These are phyloP conservation scores for Macrosoma leucophasiata DNA, from an alignment of 2,888 invertebrate genomes.

Conservation along the genomic window DNA sequence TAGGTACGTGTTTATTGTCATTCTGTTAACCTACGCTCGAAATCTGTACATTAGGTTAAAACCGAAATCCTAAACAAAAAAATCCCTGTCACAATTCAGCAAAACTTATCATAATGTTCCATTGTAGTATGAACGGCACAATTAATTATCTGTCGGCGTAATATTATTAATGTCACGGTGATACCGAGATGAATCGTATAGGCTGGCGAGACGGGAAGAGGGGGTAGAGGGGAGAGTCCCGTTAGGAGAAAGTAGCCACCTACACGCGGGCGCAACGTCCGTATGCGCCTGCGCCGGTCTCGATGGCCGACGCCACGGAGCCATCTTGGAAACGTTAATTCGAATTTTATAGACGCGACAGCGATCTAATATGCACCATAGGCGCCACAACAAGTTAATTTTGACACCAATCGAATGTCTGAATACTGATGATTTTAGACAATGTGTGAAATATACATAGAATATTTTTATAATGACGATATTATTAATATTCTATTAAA, in stretches of 20 bases:
- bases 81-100: too few relatives aligned
- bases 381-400: slow-evolving; percentile 34
- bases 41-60: too few relatives aligned
- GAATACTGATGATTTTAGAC: too few relatives aligned
- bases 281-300: slow-evolving; percentile 34
- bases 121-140: too few relatives aligned
- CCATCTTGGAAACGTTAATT: slow-evolving; percentile 49
- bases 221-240: slow-evolving; percentile 48
- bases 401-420: too few relatives aligned
- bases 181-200: slow-evolving; percentile 38
- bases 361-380: slow-evolving; percentile 34
- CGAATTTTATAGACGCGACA: slow-evolving; percentile 44
- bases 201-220: slow-evolving; percentile 26
- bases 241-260: slow-evolving; percentile 75
- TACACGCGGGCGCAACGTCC: slow-evolving; percentile 50
- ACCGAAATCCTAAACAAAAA: too few relatives aligned
- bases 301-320: slow-evolving; percentile 36
- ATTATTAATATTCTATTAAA: too few relatives aligned
- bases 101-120: too few relatives aligned
- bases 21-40: too few relatives aligned
- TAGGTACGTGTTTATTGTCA: too few relatives aligned
- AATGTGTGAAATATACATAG: too few relatives aligned
- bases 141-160: slow-evolving; percentile 26
- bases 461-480: too few relatives aligned
- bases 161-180: slow-evolving; percentile 32